Evolutionary conservation across 2,113 vertebrate genomes (phyloP), one percentile per base, ranked within the genome.

Genomic region (Corythaixoides concolor): DNA sequence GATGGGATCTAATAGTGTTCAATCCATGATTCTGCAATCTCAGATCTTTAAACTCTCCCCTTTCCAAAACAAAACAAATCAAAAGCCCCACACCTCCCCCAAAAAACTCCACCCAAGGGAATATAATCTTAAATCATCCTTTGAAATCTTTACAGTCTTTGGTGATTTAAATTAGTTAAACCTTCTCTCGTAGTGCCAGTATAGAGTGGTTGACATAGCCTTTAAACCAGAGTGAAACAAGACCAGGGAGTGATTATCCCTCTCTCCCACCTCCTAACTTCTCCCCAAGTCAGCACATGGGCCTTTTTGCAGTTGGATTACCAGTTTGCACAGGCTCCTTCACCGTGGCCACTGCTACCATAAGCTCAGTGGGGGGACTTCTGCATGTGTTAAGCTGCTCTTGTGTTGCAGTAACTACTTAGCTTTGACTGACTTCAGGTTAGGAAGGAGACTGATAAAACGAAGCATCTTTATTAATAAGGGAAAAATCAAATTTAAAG

Each of bases 241-340:
- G n/a, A 60, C 6, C 27, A 41, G 37, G 50, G 37, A 45, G 11
- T 20, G 27, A 33, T 87, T 53, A 32, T 69, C 9, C 21, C 6
- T 68, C 20, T 72, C 17, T 89, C 45, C 45, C 22, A 50, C 32
- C 27, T 59, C 6, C 4, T 19, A 16, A 10, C 8, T 63, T 88
- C 23, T 74, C 9, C 32, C 5, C 2, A 0, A 21, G 14, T 39
- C 4, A 4, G 17, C 17, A 10, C 12, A 0, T 28, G 15, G 15
- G 3, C n/a, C 33, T 41, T 69, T 37, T n/a, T 77, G 41, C 27
- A 45, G 41, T 11, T 18, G 55, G 14, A 17, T 43, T 63, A 19
- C 22, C 0, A 1, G 15, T 28, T 89, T 39, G 11, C 22, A 26
- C 5, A 20, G 72, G 17, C 23, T 84, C 12, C 21, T 58, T 35